phyloP scores from a whole-genome alignment of 2,797 vertebrate genomes.

The Pseudopleuronectes americanus region DNA sequence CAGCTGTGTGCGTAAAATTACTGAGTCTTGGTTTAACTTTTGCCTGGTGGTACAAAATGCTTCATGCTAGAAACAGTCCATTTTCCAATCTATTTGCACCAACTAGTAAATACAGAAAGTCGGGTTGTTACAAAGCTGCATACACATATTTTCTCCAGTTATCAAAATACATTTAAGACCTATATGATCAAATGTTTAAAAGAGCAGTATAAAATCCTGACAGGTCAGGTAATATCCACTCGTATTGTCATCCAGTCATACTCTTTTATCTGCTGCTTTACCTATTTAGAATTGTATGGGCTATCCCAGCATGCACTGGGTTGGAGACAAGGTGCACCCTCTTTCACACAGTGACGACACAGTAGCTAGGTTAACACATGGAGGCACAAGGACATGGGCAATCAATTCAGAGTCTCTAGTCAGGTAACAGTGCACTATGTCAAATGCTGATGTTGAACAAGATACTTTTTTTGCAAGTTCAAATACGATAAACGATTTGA shows the following conservation, averaged over 20 bases:
- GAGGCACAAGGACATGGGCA: too few relatives aligned
- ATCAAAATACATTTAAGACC: background rate
- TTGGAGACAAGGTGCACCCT: too few relatives aligned
- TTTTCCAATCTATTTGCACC: background rate
- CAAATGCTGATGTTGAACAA: too few relatives aligned
- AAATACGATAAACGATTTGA: too few relatives aligned
- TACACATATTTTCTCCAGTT: background rate
- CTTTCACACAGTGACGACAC: too few relatives aligned
- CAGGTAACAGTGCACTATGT: too few relatives aligned
- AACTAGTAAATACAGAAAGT: background rate
- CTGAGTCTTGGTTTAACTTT: too few relatives aligned
- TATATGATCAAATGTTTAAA: background rate
- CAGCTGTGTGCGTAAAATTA: background rate
- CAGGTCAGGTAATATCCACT: too few relatives aligned
- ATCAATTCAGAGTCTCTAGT: too few relatives aligned
- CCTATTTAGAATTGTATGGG: background rate
- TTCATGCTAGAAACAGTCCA: background rate
- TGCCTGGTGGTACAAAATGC: background rate
- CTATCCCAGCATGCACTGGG: too few relatives aligned
- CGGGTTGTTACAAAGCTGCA: background rate
- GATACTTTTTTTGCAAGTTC: too few relatives aligned
- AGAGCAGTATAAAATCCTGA: background rate
- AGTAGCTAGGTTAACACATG: too few relatives aligned
- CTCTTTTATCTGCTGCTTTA: background rate
- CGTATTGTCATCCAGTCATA: background rate